Conservation (phyloP, 2,888 invertebrate species). For the Tromatobia lineatoria region DNA sequence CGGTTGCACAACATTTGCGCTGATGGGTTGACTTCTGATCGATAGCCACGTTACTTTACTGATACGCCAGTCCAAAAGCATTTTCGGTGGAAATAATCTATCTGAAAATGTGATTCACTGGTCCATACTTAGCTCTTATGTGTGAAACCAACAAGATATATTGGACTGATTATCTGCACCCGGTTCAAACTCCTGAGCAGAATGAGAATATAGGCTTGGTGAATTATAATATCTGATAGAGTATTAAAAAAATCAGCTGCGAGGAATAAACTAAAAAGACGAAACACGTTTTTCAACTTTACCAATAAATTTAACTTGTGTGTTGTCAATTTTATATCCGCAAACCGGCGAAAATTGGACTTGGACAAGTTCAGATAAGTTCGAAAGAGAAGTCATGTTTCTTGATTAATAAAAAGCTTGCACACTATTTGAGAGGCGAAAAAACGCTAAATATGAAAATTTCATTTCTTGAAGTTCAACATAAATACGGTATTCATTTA, state of each 20-base stretch:
- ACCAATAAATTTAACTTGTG: too few relatives aligned
- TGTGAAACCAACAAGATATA: background rate
- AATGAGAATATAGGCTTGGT: too few relatives aligned
- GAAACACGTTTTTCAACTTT: too few relatives aligned
- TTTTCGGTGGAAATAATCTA: background rate
- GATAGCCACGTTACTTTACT: background rate
- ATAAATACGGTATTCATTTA: background rate
- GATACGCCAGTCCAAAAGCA: background rate
- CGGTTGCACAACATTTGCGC: conserved; percentile 25
- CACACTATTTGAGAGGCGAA: background rate
- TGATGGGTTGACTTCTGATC: conserved; percentile 5
- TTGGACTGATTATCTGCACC: too few relatives aligned
- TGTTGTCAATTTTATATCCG: too few relatives aligned
- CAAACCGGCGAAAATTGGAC: too few relatives aligned
- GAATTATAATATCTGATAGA: too few relatives aligned
- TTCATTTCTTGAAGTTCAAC: background rate
- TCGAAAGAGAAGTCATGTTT: background rate
- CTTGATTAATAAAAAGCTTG: too few relatives aligned
- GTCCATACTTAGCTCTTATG: background rate
- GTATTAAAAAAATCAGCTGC: too few relatives aligned
- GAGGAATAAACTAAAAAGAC: too few relatives aligned
- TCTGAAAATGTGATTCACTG: background rate
- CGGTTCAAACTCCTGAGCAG: too few relatives aligned
- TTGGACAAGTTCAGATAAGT: too few relatives aligned
- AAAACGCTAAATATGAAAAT: background rate